Evolutionary conservation across 2,888 invertebrate species (phyloP).

Genomic region (Eurois occulta): DNA sequence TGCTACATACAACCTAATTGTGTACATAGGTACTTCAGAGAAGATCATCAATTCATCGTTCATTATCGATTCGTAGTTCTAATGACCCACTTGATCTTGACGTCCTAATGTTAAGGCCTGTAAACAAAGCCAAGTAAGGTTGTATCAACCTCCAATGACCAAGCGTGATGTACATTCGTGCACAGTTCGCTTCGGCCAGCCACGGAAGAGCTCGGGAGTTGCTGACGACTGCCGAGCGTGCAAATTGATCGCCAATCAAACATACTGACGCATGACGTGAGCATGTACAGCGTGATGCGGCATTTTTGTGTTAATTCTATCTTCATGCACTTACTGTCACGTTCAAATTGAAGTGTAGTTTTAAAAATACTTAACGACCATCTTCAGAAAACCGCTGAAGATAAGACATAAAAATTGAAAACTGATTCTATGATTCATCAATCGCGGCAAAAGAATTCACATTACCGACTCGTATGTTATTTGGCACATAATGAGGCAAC

Average conservation of each 20-base stretch:
- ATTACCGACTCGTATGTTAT: not conserved
- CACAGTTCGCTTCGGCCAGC: conserved; percentile 4
- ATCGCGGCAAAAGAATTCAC: not conserved
- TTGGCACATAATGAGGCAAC: not conserved
- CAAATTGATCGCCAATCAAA: conserved; percentile 40
- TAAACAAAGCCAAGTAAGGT: conserved; percentile 28
- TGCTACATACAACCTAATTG: not conserved
- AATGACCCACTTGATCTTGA: conserved; percentile 1
- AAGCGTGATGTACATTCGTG: conserved; percentile 23
- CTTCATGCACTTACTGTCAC: conserved; percentile 3
- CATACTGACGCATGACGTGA: conserved; percentile 32
- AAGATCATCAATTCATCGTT: not conserved
- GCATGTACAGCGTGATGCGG: conserved; percentile 13
- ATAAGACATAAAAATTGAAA: not conserved
- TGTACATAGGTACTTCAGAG: not conserved
- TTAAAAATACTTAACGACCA: not conserved
- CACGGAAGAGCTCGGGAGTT: conserved; percentile 34
- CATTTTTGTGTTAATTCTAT: conserved; percentile 1
- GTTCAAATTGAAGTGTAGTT: not conserved
- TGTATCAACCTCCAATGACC: not conserved
- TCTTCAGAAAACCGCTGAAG: not conserved
- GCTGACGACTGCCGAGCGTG: conserved; percentile 25
- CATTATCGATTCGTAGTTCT: not conserved
- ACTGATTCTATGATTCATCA: not conserved
- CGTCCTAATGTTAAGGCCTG: conserved; percentile 20